Conservation (phyloP, 2,888 invertebrate genomes). For the Noctua comes region DNA sequence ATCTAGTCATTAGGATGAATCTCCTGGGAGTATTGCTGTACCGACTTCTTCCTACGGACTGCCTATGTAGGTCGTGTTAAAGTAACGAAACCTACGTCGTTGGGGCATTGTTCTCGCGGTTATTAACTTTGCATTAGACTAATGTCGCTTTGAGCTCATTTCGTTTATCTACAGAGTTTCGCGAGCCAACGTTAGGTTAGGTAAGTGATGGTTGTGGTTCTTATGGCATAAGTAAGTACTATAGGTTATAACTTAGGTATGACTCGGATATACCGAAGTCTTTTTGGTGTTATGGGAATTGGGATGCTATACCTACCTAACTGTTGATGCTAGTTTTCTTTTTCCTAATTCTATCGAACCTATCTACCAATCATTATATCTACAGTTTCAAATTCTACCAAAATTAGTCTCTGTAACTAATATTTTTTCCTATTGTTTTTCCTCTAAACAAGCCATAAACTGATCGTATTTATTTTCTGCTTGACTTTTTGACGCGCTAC, state of each 20-base stretch:
- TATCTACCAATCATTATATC: not conserved
- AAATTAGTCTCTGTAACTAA: not conserved
- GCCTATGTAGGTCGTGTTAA: constrained; percentile 32
- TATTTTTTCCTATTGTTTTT: not conserved
- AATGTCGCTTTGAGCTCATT: constrained; percentile 11
- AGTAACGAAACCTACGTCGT: constrained; percentile 36
- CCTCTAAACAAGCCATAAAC: not conserved
- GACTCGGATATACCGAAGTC: not conserved
- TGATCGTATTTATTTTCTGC: constrained; percentile 15
- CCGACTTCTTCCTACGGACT: constrained; percentile 31
- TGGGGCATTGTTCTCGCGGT: constrained; percentile 14
- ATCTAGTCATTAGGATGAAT: constrained; percentile 16
- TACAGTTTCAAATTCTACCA: not conserved
- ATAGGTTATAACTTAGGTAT: constrained; percentile 7
- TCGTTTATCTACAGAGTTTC: constrained; percentile 7
- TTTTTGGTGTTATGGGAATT: constrained; percentile 2
- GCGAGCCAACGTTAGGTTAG: too few species aligned
- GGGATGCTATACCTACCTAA: not conserved
- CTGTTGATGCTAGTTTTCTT: not conserved
- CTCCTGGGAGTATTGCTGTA: constrained; percentile 16
- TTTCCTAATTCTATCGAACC: not conserved
- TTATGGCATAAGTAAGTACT: not conserved
- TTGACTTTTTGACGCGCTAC: not conserved
- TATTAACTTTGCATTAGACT: constrained; percentile 28
- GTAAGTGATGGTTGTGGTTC: constrained; percentile 11